These are phyloP conservation scores for Drosophila parthenogenetica DNA, from an alignment of 2,888 invertebrate species.

Conservation along the genomic window DNA sequence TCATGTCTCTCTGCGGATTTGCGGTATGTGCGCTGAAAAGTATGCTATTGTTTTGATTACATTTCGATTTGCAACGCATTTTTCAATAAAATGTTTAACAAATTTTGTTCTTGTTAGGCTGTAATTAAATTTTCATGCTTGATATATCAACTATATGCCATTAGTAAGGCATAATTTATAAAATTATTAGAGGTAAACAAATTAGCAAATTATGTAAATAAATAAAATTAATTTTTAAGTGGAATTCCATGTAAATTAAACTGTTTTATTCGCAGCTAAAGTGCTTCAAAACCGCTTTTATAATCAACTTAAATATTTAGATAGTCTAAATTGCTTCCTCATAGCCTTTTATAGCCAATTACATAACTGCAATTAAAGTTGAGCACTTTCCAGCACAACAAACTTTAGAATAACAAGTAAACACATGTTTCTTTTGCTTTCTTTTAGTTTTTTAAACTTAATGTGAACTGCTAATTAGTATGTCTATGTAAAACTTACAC, in stretches of 20 bases:
- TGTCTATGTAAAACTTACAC: background rate
- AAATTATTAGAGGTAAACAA: background rate
- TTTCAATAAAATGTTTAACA: slow-evolving; percentile 9
- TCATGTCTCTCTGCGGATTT: background rate
- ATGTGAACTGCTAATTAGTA: slow-evolving; percentile 2
- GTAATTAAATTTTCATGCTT: slow-evolving; percentile 18
- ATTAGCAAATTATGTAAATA: slow-evolving; percentile 1
- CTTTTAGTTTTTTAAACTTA: background rate
- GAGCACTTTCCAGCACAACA: background rate
- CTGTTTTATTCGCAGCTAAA: background rate
- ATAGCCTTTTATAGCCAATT: background rate
- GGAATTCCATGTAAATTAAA: background rate
- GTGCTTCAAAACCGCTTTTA: too few species aligned
- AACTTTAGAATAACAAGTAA: background rate
- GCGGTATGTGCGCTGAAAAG: slow-evolving; percentile 7
- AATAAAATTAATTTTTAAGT: background rate
- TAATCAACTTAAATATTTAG: too few species aligned
- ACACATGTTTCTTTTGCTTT: background rate
- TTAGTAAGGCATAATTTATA: background rate
- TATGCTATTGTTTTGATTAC: slow-evolving; percentile 1
- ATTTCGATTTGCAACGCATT: background rate
- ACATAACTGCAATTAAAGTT: background rate
- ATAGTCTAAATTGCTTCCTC: background rate
- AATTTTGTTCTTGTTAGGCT: background rate
- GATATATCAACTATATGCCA: background rate